These are phyloP conservation scores for Erythrocebus patas DNA, from an alignment of 2,113 vertebrate species.

Conservation along the genomic window DNA sequence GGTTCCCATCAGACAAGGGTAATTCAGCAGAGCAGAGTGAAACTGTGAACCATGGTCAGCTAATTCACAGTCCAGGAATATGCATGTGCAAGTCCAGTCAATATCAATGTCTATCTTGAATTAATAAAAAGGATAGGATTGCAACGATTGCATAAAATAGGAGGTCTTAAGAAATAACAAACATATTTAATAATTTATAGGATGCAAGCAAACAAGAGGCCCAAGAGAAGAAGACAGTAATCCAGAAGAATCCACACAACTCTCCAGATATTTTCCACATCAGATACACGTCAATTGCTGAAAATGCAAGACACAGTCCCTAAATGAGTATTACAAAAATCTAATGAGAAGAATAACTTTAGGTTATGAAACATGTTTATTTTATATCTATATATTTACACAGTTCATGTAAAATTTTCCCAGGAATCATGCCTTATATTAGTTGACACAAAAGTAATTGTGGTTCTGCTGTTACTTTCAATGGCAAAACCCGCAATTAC, in stretches of 20 bases:
- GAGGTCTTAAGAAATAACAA: background rate
- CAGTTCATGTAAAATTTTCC: background rate
- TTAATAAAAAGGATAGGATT: background rate
- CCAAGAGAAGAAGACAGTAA: background rate
- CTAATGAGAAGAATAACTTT: background rate
- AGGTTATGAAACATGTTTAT: background rate
- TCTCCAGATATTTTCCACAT: background rate
- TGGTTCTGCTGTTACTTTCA: too few relatives aligned
- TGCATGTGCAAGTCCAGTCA: background rate
- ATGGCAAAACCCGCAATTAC: accelerated
- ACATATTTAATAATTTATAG: background rate
- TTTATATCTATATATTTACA: background rate
- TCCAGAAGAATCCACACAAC: background rate
- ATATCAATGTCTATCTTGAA: background rate
- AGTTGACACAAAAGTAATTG: too few relatives aligned
- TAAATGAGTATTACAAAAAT: background rate
- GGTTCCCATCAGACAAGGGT: background rate
- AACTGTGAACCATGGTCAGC: background rate
- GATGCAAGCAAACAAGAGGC: background rate
- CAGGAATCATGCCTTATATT: background rate
- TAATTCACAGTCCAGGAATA: background rate
- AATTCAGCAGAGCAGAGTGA: background rate
- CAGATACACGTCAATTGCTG: background rate
- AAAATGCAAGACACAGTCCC: background rate
- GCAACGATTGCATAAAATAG: background rate